These are phyloP conservation scores for Dysidea cf. avara DNA, from an alignment of 37 sponge, comb jelly and placozoan genomes.

Conservation along the genomic window DNA sequence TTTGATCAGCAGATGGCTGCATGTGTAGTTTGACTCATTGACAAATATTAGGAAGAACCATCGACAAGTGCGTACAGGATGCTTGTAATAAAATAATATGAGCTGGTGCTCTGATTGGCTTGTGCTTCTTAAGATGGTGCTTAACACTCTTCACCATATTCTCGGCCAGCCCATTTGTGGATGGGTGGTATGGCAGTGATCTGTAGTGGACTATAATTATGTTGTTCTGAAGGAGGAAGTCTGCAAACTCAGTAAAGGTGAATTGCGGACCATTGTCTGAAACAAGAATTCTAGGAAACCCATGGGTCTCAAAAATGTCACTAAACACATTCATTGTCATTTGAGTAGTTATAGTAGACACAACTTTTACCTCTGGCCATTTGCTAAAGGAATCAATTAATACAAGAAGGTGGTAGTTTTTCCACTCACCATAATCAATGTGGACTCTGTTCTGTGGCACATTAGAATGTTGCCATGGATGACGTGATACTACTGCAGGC, in stretches of 20 bases:
- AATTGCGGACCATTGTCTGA: slow-evolving; percentile 8
- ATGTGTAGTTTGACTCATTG: too few relatives aligned
- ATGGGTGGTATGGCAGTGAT: neutral
- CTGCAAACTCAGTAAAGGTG: neutral
- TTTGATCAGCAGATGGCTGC: too few relatives aligned
- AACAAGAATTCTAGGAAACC: neutral
- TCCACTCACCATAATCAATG: neutral
- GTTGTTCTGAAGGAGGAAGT: neutral
- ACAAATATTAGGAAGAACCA: too few relatives aligned
- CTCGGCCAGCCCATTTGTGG: slow-evolving; percentile 2
- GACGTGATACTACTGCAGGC: neutral
- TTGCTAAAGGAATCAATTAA: neutral
- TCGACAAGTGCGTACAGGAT: neutral
- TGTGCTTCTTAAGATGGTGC: neutral
- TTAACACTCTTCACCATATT: too few relatives aligned
- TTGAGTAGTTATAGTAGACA: neutral
- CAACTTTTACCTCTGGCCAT: neutral
- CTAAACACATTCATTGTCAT: neutral
- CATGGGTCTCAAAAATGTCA: slow-evolving; percentile 5
- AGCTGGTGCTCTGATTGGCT: neutral
- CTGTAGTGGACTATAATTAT: neutral
- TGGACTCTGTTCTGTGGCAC: neutral
- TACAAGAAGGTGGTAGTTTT: neutral
- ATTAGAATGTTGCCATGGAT: too few relatives aligned
- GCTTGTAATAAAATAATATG: neutral